A percentile compares a stretch with the other conserved stretches of the same genome.
Evolutionary conservation across 1,140 invertebrate species (phyloP).

Genomic region (Drosophila triauraria): DNA sequence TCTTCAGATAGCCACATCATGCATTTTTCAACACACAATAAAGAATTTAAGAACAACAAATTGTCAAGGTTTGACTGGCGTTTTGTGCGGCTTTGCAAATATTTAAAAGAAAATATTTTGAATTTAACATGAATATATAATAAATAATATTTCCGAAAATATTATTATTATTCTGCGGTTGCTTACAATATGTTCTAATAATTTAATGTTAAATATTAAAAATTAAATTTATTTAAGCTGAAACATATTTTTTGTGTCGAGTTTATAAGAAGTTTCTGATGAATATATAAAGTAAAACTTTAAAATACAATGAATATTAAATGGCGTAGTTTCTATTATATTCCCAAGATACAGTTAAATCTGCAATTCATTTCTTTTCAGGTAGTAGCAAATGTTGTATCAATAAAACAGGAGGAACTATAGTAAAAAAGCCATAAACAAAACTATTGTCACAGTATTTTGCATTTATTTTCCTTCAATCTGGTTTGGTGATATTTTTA

Average conservation of each 20-base stretch:
- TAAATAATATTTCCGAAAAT: background rate
- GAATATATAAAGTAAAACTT: background rate
- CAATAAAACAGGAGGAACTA: background rate
- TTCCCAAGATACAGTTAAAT: background rate
- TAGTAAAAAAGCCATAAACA: background rate
- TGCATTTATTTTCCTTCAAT: background rate
- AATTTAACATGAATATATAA: background rate
- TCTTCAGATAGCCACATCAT: conserved; percentile 12
- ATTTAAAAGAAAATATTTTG: conserved; percentile 14
- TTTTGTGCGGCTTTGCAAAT: conserved; percentile 1
- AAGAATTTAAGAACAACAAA: conserved; percentile 6
- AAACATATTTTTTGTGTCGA: background rate
- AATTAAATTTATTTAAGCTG: background rate
- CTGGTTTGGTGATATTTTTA: background rate
- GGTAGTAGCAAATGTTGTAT: background rate
- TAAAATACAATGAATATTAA: background rate
- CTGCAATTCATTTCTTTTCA: background rate
- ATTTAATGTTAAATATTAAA: background rate
- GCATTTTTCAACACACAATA: conserved; percentile 31
- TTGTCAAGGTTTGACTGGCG: background rate
- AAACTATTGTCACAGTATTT: background rate
- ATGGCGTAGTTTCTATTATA: too few species aligned
- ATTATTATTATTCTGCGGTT: background rate
- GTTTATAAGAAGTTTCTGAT: background rate
- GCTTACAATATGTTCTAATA: background rate